phyloP scores from a whole-genome alignment of 2,113 vertebrate genomes.

The Poecile atricapillus region DNA sequence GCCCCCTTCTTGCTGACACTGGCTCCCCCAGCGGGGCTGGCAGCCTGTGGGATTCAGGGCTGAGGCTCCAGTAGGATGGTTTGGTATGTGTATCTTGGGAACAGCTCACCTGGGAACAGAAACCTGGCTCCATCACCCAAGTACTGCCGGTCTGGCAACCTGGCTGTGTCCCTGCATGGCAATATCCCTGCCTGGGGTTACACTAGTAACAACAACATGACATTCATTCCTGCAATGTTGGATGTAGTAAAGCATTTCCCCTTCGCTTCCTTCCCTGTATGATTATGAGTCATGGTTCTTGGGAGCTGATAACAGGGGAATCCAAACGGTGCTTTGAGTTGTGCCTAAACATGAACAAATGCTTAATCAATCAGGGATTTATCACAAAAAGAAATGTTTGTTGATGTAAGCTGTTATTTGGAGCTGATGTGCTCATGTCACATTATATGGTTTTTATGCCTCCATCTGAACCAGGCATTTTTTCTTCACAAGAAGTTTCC shows the following conservation, averaged over 20 bases:
- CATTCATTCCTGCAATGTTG: background rate
- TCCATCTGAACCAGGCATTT: background rate
- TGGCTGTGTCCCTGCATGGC: background rate
- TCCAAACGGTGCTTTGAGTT: background rate
- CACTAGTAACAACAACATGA: background rate
- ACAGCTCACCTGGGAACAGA: background rate
- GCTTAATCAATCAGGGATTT: background rate
- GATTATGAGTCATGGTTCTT: background rate
- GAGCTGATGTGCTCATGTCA: background rate
- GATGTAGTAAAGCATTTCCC: conserved; percentile 13
- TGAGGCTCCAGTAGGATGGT: background rate
- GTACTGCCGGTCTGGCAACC: background rate
- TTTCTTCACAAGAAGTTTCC: background rate
- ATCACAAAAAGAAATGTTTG: background rate
- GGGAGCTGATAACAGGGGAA: background rate
- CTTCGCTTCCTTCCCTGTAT: background rate
- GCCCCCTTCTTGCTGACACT: background rate
- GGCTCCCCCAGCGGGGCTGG: background rate
- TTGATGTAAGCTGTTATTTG: background rate
- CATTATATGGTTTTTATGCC: background rate
- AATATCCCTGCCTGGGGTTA: background rate
- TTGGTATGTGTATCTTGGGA: background rate
- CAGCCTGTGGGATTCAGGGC: background rate
- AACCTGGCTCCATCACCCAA: background rate
- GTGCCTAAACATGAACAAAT: background rate